Base-by-base conservation (phyloP, 2,888 invertebrate species). In the Drosophila greeni region DNA sequence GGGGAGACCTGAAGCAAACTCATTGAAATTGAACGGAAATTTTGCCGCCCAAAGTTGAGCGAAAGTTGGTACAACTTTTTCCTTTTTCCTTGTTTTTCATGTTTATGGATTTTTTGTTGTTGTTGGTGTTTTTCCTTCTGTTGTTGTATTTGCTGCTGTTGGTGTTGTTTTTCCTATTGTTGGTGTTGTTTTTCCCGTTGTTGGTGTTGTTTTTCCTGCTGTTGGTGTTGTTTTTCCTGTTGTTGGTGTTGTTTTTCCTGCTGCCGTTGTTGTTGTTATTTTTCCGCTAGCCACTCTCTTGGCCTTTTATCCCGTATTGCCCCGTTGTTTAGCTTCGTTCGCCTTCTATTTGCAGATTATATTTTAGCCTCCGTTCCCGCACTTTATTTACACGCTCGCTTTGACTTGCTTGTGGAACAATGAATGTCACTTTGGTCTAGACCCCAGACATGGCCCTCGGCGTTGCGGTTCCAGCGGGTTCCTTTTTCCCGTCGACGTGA, bases 351-450 rank as follows among this genome's bases (percentile, higher is more conserved):
- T 66, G 40, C 40, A 23, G 61, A 61, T 61, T 62, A 62, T 62
- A 62, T 62, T 36, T 62, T 57, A 18, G 18, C 18, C 16, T 16
- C 16, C 8, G 34, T 36, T 2, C 12, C 52, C 29, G 24, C 23
- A 31, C 20, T 60, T 42, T 66, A 72, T 81, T 81, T 78, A 70
- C 77, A 78, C 79, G 74, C 74, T 69, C 66, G 61, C 81, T 80
- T 62, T 74, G 68, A 79, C 79, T 76, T 68, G 66, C 66, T 73
- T 66, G 73, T 54, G 59, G 48, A 64, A 67, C 81, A 77, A 70
- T 73, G 75, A 80, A 77, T 80, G 75, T 70, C 72, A 74, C 72
- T 75, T 68, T 43, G 53, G 83, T 80, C 70, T 82, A 78, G 82
- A 78, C 77, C 77, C 67, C 81, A 78, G 78, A 62, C 61, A 42